phyloP scores from a whole-genome alignment of 2,797 vertebrate genomes.

The Champsocephalus esox region DNA sequence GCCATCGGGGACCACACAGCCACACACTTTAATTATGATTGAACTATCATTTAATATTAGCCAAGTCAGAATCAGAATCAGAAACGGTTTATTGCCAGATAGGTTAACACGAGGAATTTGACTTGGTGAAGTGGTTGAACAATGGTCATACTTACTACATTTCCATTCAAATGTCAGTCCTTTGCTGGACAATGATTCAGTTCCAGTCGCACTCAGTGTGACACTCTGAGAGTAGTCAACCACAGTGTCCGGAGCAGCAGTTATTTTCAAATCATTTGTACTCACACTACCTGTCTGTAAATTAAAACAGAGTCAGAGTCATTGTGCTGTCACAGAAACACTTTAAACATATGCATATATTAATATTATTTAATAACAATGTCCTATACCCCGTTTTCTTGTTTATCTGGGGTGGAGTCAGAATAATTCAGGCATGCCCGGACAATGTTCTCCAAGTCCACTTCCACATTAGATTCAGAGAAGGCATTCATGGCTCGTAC shows the following conservation, averaged over 20 bases:
- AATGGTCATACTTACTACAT: slow-evolving; percentile 78
- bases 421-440: slow-evolving; percentile 79
- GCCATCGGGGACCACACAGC: too few species aligned
- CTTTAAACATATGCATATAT: neutral
- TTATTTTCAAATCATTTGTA: slow-evolving; percentile 63
- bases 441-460: slow-evolving; percentile 85
- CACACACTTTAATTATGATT: neutral
- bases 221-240: slow-evolving; percentile 63
- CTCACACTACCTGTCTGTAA: slow-evolving; percentile 63
- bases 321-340: slow-evolving; percentile 13
- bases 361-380: slow-evolving; percentile 2
- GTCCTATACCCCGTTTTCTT: slow-evolving; percentile 57
- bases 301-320: slow-evolving; percentile 36
- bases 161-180: slow-evolving; percentile 75
- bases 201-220: slow-evolving; percentile 61
- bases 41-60: neutral
- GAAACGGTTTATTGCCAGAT: too few species aligned
- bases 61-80: neutral
- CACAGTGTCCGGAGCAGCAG: slow-evolving; percentile 61
- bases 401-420: slow-evolving; percentile 17
- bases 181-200: slow-evolving; percentile 46
- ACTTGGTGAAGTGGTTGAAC: neutral
- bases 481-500: slow-evolving; percentile 86
- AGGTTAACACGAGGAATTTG: too few species aligned
- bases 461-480: slow-evolving; percentile 83